A percentile compares a stretch with the other conserved stretches of the same genome.
These are phyloP conservation scores for Apotomis turbidana DNA, from an alignment of 2,888 invertebrate species.

Conservation along the genomic window DNA sequence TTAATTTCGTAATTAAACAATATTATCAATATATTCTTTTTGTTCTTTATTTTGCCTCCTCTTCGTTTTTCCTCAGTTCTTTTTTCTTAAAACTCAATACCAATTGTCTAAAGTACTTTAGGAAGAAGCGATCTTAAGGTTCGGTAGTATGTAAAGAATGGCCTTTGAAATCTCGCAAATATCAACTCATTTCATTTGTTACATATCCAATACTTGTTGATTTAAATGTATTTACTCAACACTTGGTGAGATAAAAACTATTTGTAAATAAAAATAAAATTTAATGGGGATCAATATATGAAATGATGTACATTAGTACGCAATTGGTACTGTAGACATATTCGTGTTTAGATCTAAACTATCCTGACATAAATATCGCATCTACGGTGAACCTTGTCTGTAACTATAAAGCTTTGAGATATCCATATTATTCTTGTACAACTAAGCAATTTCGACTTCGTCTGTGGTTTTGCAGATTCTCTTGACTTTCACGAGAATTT, in stretches of 20 bases:
- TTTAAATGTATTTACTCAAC: conserved; percentile 55
- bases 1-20: conserved; percentile 83
- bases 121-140: conserved; percentile 43
- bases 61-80: conserved; percentile 64
- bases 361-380: conserved; percentile 66
- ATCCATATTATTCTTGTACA: conserved; percentile 59
- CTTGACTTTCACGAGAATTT: conserved; percentile 60
- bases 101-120: conserved; percentile 66
- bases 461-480: conserved; percentile 54
- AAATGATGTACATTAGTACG: conserved; percentile 79
- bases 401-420: conserved; percentile 65
- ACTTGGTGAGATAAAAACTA: conserved; percentile 68
- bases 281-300: conserved; percentile 83
- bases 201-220: conserved; percentile 46
- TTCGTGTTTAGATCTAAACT: conserved; percentile 77
- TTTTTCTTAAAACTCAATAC: conserved; percentile 60
- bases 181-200: conserved; percentile 38
- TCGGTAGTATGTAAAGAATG: conserved; percentile 45
- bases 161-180: conserved; percentile 37
- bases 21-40: conserved; percentile 79
- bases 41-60: conserved; percentile 73
- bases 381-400: conserved; percentile 59
- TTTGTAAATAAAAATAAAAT: conserved; percentile 81
- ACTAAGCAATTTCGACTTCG: conserved; percentile 51
- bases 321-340: conserved; percentile 82